Percentiles rank a stretch among this genome's conserved stretches.
phyloP scores from a whole-genome alignment of 1,140 invertebrate species.

The Aricia agestis region DNA sequence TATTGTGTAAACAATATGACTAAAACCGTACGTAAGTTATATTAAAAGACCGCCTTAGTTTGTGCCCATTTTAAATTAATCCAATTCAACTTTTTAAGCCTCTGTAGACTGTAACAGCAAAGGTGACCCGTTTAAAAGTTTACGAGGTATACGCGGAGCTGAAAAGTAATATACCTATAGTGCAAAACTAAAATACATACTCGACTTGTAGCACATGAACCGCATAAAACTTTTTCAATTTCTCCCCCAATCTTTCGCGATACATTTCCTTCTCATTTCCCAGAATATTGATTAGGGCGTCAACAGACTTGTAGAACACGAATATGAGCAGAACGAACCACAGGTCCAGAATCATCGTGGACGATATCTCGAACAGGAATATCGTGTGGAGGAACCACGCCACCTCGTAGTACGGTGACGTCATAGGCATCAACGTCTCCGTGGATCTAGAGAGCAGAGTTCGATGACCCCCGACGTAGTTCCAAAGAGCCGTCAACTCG shows the following conservation, averaged over 20 bases:
- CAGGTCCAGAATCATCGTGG: conserved; percentile 49
- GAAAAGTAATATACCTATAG: neutral
- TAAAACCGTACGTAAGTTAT: neutral
- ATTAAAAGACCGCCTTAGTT: neutral
- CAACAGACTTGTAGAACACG: conserved; percentile 41
- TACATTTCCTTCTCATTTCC: conserved; percentile 28
- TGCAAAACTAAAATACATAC: conserved; percentile 33
- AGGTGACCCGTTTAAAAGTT: neutral
- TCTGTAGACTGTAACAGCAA: neutral
- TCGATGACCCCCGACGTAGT: conserved; percentile 42
- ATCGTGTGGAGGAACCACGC: conserved; percentile 47
- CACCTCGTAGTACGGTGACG: conserved; percentile 49
- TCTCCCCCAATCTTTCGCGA: conserved; percentile 36
- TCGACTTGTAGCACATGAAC: conserved; percentile 18
- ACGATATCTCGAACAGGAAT: conserved; percentile 42
- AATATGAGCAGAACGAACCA: conserved; percentile 54
- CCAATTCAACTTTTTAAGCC: conserved; percentile 1
- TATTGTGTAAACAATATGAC: too few relatives aligned
- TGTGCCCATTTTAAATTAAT: neutral
- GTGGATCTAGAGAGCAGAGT: conserved; percentile 47
- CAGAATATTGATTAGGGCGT: conserved; percentile 39
- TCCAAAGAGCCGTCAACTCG: conserved; percentile 41
- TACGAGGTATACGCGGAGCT: neutral
- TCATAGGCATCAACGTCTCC: conserved; percentile 48
- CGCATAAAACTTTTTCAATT: conserved; percentile 23